Conservation (phyloP, 2,797 vertebrate species). For the Muraenolepis orangiensis region DNA sequence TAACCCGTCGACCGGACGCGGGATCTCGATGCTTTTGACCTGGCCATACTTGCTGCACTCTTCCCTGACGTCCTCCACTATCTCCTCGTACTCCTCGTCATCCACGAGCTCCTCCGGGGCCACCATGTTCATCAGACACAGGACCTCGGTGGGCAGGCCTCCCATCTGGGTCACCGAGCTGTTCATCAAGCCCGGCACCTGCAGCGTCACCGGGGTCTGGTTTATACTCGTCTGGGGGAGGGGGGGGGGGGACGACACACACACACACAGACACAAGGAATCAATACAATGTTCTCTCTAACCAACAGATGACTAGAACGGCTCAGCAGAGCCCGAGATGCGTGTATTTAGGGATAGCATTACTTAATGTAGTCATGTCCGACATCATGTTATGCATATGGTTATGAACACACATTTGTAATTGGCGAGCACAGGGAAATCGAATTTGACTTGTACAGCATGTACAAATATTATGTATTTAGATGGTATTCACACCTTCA, state of each 20-base stretch:
- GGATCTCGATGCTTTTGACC: constrained; percentile 93
- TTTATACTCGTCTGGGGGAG: constrained; percentile 85
- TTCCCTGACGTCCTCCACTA: constrained; percentile 88
- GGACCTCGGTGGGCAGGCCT: constrained; percentile 87
- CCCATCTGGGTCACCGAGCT: constrained; percentile 91
- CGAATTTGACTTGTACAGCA: neutral
- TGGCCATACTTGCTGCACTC: constrained; percentile 93
- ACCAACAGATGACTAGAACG: neutral
- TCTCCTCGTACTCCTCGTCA: constrained; percentile 93
- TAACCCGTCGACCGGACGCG: constrained; percentile 87
- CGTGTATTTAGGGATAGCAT: neutral
- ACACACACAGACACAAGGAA: neutral
- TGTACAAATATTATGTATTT: neutral
- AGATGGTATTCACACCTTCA: neutral
- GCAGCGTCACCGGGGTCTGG: constrained; percentile 92
- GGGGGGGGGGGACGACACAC: neutral
- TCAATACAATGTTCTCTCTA: neutral
- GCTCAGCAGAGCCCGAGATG: neutral
- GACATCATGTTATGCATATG: neutral
- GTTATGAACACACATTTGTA: neutral
- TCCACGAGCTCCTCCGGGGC: constrained; percentile 90
- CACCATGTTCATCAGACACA: constrained; percentile 97
- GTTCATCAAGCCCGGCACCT: constrained; percentile 90
- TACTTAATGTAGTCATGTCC: neutral
- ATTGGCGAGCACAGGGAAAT: neutral